Conservation (phyloP, 1,140 invertebrate genomes). For the Drosophila pruinosa region DNA sequence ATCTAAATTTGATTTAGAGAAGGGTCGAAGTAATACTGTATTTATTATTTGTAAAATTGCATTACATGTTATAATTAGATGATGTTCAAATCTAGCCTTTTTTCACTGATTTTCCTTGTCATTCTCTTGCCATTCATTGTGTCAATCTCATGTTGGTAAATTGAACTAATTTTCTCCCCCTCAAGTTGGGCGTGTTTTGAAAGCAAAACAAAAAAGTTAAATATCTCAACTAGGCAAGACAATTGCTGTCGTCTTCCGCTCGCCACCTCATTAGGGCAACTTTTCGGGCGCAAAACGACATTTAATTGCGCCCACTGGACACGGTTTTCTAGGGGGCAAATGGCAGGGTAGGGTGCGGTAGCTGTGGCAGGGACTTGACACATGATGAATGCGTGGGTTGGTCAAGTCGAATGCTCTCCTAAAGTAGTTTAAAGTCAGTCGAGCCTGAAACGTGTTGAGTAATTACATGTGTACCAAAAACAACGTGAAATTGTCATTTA, state of each 20-base stretch:
- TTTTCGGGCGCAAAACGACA: conserved; percentile 63
- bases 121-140: neutral
- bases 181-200: conserved; percentile 1
- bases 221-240: conserved; percentile 50
- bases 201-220: conserved; percentile 15
- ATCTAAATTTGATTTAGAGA: no score
- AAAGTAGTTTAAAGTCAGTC: conserved; percentile 24
- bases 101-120: neutral
- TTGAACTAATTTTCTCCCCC: conserved; percentile 9
- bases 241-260: conserved; percentile 56
- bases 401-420: conserved; percentile 1
- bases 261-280: conserved; percentile 66
- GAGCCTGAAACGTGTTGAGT: conserved; percentile 43
- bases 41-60: no score
- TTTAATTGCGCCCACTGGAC: conserved; percentile 74
- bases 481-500: conserved; percentile 59
- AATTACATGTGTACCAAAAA: conserved; percentile 43
- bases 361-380: conserved; percentile 17
- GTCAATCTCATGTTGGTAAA: neutral
- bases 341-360: neutral
- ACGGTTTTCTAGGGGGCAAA: conserved; percentile 12
- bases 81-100: no score
- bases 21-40: no score
- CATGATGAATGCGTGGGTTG: conserved; percentile 63
- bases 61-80: no score